Evolutionary conservation across 1,140 invertebrate species (phyloP), one percentile per base, ranked within the genome.

Genomic region (Hermatobates lingyangjiaoensis): DNA sequence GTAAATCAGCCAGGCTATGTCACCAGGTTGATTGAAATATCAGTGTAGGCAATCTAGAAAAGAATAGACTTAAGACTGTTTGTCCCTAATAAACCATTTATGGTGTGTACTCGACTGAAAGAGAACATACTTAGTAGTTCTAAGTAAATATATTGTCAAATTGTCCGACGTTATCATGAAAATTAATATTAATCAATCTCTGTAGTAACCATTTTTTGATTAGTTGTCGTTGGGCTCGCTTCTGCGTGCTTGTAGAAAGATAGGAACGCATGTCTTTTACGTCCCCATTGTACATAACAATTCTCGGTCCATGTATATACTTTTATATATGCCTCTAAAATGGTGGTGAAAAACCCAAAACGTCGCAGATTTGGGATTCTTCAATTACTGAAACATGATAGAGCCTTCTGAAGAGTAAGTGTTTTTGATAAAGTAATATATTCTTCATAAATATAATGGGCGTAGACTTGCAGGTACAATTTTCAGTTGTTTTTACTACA

Each of bases 361-460:
- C 65, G 63, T 65, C 61, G 58, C 62, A 65, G 59, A 63, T 67
- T 62, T 69, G 67, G 65, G 63, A 58, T 61, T 56, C 62, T 64
- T 58, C 60, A 61, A 57, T 64, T 61, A 56, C 62, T 61, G 55
- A 67, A 68, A 58, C 63, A 71, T 70, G 69, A 69, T 68, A 68
- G 69, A 71, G 61, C 61, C 64, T 60, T 64, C 61, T 57, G 69
- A 71, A 59, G 67, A 69, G 69, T 71, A 60, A 71, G 68, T 70
- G 62, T 53, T 18, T 21, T 1, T 28, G 15, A 21, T 34, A 38
- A 39, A 21, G 25, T 44, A 34, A 27, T 27, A 42, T 48, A n/a
- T 27, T 15, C n/a, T 39, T 49, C 28, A 20, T 14, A 24, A 27
- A 24, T 50, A 49, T 27, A 48, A 56, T 50, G 52, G 51, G 48